Percentiles rank a stretch among this genome's conserved stretches.
Conservation (phyloP, 2,113 vertebrate genomes). For the Nestor notabilis region DNA sequence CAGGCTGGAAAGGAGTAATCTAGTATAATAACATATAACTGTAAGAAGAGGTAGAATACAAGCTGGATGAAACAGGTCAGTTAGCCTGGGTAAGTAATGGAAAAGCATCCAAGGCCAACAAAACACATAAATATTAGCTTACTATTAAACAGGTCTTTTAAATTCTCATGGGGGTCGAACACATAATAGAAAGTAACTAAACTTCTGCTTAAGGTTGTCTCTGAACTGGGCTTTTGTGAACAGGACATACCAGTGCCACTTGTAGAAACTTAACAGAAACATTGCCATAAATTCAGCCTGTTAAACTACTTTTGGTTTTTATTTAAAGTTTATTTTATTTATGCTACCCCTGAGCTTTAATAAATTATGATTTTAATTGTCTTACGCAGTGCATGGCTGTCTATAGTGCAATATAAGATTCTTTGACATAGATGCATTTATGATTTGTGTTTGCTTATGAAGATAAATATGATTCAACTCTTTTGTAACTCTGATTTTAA, state of each 20-base stretch:
- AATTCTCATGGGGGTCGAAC: not conserved
- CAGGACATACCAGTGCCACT: not conserved
- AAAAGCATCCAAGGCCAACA: not conserved
- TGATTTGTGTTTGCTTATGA: not conserved
- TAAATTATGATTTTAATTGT: constrained; percentile 1
- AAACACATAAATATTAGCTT: not conserved
- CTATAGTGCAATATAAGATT: not conserved
- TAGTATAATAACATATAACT: not conserved
- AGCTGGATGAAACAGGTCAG: not conserved
- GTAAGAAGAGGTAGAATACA: not conserved
- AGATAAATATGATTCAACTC: not conserved
- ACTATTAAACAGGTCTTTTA: not conserved
- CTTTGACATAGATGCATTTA: not conserved
- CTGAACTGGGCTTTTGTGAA: not conserved
- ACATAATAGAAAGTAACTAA: not conserved
- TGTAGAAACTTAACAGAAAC: not conserved
- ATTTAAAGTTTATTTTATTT: constrained; percentile 6
- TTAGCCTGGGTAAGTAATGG: not conserved
- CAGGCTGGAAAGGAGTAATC: not conserved
- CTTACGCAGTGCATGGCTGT: constrained; percentile 8
- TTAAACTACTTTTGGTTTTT: constrained; percentile 16
- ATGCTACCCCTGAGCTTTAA: not conserved
- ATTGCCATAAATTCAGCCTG: not conserved
- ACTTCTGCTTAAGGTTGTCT: not conserved
- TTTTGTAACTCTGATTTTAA: not conserved